Conservation (phyloP, 2,797 vertebrate species). For the Enteromius treurensis region DNA sequence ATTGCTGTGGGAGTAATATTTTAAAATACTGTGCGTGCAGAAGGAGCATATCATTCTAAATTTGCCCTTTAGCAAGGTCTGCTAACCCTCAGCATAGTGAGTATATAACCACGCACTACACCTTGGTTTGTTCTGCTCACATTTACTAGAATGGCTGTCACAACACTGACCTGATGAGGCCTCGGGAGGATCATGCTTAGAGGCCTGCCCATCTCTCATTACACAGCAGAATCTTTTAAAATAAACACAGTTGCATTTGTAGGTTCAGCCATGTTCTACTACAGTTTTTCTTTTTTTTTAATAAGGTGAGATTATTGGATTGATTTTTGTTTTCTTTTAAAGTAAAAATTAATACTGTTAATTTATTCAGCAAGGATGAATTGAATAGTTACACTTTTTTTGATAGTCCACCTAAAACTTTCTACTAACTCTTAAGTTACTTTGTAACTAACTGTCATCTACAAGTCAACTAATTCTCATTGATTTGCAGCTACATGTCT, state of each 20-base stretch:
- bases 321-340: too few species aligned
- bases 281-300: not conserved
- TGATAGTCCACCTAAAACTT: too few species aligned
- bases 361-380: not conserved
- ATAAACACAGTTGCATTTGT: conserved; percentile 20
- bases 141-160: conserved; percentile 36
- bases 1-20: conserved; percentile 50
- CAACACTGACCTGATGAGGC: conserved; percentile 19
- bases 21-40: conserved; percentile 68
- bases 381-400: too few species aligned
- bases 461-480: too few species aligned
- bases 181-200: conserved; percentile 12
- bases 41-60: conserved; percentile 69
- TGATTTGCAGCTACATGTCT: too few species aligned
- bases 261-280: not conserved
- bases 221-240: conserved; percentile 7
- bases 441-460: too few species aligned
- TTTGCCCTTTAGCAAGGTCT: conserved; percentile 66
- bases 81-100: conserved; percentile 61
- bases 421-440: too few species aligned
- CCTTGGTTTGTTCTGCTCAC: conserved; percentile 4
- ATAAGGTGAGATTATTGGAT: not conserved
- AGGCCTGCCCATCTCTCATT: conserved; percentile 27
- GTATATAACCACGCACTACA: conserved; percentile 38
- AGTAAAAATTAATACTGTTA: not conserved